These are phyloP conservation scores for Alligator sinensis DNA, from an alignment of 2,113 vertebrate species.

Conservation along the genomic window DNA sequence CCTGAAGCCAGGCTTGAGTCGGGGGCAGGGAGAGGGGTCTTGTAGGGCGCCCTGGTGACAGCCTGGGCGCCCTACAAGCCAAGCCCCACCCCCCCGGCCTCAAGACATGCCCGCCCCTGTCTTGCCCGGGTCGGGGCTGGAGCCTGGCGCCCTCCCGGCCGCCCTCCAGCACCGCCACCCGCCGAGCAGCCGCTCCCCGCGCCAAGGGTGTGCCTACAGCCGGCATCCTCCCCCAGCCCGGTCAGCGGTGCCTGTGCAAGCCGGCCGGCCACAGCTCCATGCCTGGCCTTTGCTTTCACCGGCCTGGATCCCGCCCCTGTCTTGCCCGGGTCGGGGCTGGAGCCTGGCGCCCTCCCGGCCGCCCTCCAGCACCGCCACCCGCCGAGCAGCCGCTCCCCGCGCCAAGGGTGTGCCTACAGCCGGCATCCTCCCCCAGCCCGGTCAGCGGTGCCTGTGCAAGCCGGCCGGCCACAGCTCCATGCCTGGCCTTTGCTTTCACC, in stretches of 20 bases:
- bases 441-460: neutral
- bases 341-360: too few species aligned
- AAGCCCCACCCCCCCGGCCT: too few species aligned
- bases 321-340: too few species aligned
- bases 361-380: too few species aligned
- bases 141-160: too few species aligned
- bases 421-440: neutral
- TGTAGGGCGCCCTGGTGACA: too few species aligned
- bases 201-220: neutral
- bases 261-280: neutral
- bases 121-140: too few species aligned
- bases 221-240: neutral
- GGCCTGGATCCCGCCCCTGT: neutral
- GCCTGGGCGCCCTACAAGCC: too few species aligned
- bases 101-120: too few species aligned
- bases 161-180: too few species aligned
- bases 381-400: neutral
- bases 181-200: neutral
- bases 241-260: neutral
- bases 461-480: neutral
- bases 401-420: neutral
- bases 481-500: slow-evolving; percentile 18
- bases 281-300: slow-evolving; percentile 17
- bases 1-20: neutral
- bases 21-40: neutral